Conservation (phyloP, 1,140 invertebrate genomes). For the Cyphomyrmex costatus region DNA sequence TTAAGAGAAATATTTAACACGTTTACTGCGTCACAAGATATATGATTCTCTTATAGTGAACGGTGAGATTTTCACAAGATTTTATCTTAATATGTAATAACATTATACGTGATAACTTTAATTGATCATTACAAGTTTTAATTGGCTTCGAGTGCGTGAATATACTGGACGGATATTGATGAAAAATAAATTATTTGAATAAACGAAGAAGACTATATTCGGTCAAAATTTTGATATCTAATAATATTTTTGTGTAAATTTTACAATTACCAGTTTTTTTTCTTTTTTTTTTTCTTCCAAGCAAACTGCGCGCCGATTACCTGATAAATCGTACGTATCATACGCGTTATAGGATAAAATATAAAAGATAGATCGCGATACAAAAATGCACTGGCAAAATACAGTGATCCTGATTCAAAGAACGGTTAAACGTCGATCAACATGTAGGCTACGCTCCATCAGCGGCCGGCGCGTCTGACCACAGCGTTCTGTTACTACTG, state of each 20-base stretch:
- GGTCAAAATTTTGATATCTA: no score
- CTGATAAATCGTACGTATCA: neutral
- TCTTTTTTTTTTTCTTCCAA: no score
- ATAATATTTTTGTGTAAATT: no score
- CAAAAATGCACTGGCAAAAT: neutral
- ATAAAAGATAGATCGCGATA: neutral
- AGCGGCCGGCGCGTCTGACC: constrained; percentile 66
- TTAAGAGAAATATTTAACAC: neutral
- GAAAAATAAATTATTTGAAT: neutral
- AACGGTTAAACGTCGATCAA: constrained; percentile 44
- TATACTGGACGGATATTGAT: neutral
- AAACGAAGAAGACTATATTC: no score
- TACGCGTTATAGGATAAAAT: neutral
- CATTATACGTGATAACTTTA: neutral
- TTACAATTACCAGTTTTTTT: no score
- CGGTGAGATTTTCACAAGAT: neutral
- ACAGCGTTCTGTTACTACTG: constrained; percentile 70
- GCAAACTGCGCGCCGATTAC: no score
- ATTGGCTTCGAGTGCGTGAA: neutral
- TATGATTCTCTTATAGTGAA: neutral
- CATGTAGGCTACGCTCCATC: constrained; percentile 37
- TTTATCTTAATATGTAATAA: neutral
- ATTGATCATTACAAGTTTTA: neutral
- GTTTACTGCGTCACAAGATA: neutral
- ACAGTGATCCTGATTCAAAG: constrained; percentile 19